Evolutionary conservation across 2,797 vertebrate species (phyloP), one percentile per base, ranked within the genome.

Genomic region (Rhinoraja longicauda): DNA sequence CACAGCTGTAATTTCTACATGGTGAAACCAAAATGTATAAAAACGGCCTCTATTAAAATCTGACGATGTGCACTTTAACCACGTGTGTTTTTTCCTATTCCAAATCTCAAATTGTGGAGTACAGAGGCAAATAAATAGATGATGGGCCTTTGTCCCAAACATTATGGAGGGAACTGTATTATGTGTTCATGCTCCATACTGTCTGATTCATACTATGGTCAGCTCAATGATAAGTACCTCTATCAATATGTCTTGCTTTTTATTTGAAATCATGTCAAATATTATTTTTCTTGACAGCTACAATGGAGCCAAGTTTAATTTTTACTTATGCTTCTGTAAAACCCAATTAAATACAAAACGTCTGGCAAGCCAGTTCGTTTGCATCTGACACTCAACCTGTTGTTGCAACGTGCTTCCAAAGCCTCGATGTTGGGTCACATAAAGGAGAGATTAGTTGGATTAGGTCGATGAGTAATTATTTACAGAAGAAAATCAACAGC

Each of bases 401-500:
- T 21, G 15, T 8, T 9, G 84, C 59, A 88, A 1, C 62, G 17
- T 67, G n/a, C 84, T 36, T 67, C n/a, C 59, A 17, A 86, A 67
- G 29, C 19, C 19, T 62, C 36, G 84, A 13, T 67, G 84, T 64
- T 88, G 26, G 81, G 59, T 45, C 62, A 19, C 24, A 36, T 26
- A 67, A 67, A 67, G 62, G 59, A 21, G 84, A 36, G 59, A 36
- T 88, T 67, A 88, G 62, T 67, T 67, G 84, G 84, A 32, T 92
- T 29, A 92, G 75, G 36, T 57, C 39, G 70, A 92, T 73, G 39
- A 92, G 90, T 92, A 92, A 75, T 92, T 92, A 92, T 92, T 92
- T 92, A 75, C 45, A 13, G 39, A 45, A 26, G 26, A 92, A 75
- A 92, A 92, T 92, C 70, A 73, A 92, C 70, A 57, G 70, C 36